Conservation (phyloP, 2,888 invertebrate genomes). For the Smittia aterrima region DNA sequence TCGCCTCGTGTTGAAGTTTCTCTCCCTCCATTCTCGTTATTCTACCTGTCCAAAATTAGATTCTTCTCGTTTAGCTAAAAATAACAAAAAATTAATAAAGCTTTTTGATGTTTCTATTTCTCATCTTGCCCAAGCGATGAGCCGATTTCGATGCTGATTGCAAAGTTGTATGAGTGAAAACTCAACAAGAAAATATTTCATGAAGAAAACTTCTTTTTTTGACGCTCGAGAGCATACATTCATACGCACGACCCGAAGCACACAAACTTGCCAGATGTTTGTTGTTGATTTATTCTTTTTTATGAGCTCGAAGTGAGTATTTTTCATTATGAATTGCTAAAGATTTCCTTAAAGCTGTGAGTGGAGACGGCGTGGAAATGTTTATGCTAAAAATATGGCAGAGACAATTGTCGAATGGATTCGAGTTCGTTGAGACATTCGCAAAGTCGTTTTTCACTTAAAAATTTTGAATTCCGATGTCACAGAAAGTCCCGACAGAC, state of each 20-base stretch:
- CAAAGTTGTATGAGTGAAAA: neutral
- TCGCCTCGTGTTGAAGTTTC: neutral
- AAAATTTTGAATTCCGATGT: too few species aligned
- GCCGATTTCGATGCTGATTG: neutral
- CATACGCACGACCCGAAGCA: neutral
- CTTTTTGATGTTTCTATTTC: conserved; percentile 14
- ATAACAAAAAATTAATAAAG: conserved; percentile 10
- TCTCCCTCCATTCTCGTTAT: neutral
- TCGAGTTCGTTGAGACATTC: too few species aligned
- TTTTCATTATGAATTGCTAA: neutral
- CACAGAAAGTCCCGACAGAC: too few species aligned
- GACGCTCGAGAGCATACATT: neutral
- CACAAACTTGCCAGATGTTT: conserved; percentile 19
- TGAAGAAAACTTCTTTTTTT: neutral
- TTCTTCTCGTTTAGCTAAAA: conserved; percentile 26
- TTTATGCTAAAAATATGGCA: too few species aligned
- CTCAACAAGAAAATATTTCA: neutral
- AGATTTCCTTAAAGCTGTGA: neutral
- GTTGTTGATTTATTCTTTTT: conserved; percentile 19
- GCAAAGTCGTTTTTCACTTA: too few species aligned
- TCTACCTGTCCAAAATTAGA: conserved; percentile 28
- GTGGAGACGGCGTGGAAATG: too few species aligned
- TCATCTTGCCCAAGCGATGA: neutral
- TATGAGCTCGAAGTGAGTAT: neutral
- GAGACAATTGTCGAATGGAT: too few species aligned